phyloP scores from a whole-genome alignment of 2,888 invertebrate species.

The Nesidiocoris tenuis region DNA sequence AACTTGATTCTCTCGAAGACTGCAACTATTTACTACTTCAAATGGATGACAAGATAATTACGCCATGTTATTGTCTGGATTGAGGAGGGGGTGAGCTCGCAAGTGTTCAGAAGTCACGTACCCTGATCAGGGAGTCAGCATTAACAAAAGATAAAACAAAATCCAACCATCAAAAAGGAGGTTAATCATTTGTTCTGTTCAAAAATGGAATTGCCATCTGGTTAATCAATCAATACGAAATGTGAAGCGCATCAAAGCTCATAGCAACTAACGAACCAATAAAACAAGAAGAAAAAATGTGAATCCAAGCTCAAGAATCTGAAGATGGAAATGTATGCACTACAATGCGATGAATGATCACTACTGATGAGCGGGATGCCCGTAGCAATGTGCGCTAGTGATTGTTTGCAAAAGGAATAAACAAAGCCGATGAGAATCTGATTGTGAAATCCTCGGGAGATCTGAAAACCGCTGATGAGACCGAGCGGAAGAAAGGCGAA shows the following conservation, averaged over 20 bases:
- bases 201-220: slow-evolving; percentile 15
- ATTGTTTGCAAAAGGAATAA: not conserved
- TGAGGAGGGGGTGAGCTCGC: slow-evolving; percentile 40
- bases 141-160: slow-evolving; percentile 40
- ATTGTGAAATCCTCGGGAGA: not conserved
- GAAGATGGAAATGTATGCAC: slow-evolving; percentile 10
- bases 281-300: slow-evolving; percentile 1
- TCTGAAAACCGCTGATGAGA: too few species aligned
- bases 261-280: slow-evolving; percentile 37
- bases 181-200: slow-evolving; percentile 14
- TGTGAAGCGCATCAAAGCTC: slow-evolving; percentile 32
- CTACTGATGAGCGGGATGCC: not conserved
- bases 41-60: slow-evolving; percentile 34
- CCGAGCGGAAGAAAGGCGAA: too few species aligned
- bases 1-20: not conserved
- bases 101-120: slow-evolving; percentile 42
- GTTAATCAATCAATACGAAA: slow-evolving; percentile 33
- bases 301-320: slow-evolving; percentile 28
- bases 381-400: not conserved
- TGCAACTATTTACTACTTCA: slow-evolving; percentile 7
- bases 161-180: slow-evolving; percentile 41
- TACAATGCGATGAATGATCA: slow-evolving; percentile 25
- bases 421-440: not conserved
- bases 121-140: slow-evolving; percentile 42
- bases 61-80: slow-evolving; percentile 40